Conservation (phyloP, 2,113 vertebrate species). For the Burhinus bistriatus region DNA sequence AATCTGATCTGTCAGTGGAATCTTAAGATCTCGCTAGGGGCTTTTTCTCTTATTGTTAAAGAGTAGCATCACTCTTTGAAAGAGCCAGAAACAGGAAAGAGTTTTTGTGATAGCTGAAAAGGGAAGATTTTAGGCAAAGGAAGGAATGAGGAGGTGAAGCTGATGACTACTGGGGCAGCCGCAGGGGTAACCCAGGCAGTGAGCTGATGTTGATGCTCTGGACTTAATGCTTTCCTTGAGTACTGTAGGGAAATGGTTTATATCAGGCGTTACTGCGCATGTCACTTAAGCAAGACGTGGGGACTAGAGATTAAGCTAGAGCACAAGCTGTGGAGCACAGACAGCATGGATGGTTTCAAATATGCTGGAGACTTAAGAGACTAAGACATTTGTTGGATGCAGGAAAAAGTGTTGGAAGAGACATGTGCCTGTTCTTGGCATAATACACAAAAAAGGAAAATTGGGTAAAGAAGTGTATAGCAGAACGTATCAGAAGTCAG, state of each 20-base stretch:
- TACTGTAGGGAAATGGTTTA: not conserved
- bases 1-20: not conserved
- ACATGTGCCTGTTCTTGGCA: not conserved
- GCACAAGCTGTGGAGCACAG: not conserved
- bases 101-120: not conserved
- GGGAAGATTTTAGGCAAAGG: not conserved
- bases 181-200: not conserved
- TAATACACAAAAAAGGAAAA: not conserved
- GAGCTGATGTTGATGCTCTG: not conserved
- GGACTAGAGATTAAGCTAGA: not conserved
- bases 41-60: not conserved
- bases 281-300: not conserved
- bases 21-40: not conserved
- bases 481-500: not conserved
- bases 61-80: not conserved
- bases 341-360: not conserved
- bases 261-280: rapidly evolving
- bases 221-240: not conserved
- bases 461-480: not conserved
- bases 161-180: not conserved
- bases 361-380: not conserved
- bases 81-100: not conserved
- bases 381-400: not conserved
- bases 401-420: not conserved
- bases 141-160: not conserved